These are phyloP conservation scores for Agapornis roseicollis DNA, from an alignment of 2,113 vertebrate species.

Conservation along the genomic window DNA sequence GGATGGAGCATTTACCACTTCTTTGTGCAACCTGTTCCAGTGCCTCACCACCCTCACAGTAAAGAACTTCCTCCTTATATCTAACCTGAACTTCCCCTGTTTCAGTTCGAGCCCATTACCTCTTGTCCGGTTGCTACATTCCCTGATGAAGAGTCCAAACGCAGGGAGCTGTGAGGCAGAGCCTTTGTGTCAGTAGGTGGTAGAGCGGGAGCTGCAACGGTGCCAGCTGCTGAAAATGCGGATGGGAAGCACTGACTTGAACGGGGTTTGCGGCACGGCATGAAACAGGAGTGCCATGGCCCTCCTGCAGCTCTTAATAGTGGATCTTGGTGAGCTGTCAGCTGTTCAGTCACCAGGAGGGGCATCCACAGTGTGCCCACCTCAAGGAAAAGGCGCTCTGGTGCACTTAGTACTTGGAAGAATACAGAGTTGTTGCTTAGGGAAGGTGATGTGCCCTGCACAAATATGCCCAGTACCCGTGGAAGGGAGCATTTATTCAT, in stretches of 20 bases:
- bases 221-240: background rate
- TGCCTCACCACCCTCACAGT: background rate
- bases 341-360: background rate
- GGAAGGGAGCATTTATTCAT: background rate
- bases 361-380: background rate
- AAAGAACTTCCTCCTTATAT: background rate
- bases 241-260: accelerated
- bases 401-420: background rate
- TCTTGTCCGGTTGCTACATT: background rate
- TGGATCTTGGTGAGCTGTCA: accelerated
- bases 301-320: background rate
- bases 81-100: background rate
- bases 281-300: accelerated
- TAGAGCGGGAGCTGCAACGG: background rate
- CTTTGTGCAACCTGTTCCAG: background rate
- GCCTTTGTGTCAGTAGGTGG: background rate
- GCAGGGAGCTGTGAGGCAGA: background rate
- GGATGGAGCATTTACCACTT: background rate
- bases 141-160: background rate
- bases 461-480: accelerated
- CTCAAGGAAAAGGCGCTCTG: accelerated
- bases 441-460: background rate
- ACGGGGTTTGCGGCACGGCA: background rate
- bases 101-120: background rate
- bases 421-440: background rate